Conservation (phyloP, 2,113 vertebrate species). For the Brachypodius melanocephalos region DNA sequence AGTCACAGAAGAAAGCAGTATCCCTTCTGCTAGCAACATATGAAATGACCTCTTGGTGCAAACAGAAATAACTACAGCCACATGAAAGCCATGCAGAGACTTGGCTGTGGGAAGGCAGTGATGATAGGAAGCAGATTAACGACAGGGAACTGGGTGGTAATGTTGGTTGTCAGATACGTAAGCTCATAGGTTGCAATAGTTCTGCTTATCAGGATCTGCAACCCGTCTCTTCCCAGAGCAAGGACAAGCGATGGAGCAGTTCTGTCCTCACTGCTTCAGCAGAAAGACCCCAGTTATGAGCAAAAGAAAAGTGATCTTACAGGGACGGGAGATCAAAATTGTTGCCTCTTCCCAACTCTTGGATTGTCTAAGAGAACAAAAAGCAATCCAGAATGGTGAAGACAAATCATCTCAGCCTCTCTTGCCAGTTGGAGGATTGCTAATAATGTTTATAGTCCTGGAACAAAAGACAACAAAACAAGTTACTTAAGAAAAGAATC, state of each 20-base stretch:
- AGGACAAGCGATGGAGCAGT: rapidly evolving
- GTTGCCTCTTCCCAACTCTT: background rate
- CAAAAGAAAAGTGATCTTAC: background rate
- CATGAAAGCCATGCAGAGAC: background rate
- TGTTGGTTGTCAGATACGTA: background rate
- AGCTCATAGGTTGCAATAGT: background rate
- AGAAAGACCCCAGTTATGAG: background rate
- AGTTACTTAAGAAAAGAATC: constrained; percentile 58
- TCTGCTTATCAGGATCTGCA: background rate
- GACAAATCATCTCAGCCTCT: background rate
- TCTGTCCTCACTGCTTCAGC: background rate
- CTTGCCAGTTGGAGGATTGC: constrained; percentile 28
- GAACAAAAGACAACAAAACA: constrained; percentile 47
- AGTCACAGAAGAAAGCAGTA: constrained; percentile 38
- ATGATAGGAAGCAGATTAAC: constrained; percentile 3
- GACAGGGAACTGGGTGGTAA: background rate
- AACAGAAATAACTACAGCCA: constrained; percentile 6
- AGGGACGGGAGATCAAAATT: background rate
- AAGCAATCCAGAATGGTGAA: background rate
- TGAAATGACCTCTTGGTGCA: background rate
- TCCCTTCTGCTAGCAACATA: background rate
- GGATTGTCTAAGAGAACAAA: background rate
- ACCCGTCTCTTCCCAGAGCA: background rate
- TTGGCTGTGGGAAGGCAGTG: background rate
- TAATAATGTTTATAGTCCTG: constrained; percentile 48